A percentile compares a stretch with the other conserved stretches of the same genome.
phyloP scores from a whole-genome alignment of 2,888 invertebrate species.

The Platynereis dumerilii region DNA sequence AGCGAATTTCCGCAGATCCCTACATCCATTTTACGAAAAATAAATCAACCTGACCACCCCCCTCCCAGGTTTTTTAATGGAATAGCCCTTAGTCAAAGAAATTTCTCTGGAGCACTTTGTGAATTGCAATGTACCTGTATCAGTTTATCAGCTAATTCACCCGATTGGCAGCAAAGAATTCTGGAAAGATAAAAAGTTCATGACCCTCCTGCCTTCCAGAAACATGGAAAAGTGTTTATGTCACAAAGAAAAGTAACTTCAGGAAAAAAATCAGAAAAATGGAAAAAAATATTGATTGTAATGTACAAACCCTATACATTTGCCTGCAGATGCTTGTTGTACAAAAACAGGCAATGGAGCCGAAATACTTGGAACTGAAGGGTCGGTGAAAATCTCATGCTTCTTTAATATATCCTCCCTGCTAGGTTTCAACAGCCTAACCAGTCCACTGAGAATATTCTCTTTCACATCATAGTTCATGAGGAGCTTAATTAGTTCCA shows the following conservation, averaged over 20 bases:
- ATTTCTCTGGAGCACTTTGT: too few species aligned
- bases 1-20: too few species aligned
- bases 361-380: constrained; percentile 48
- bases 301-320: constrained; percentile 57
- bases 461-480: constrained; percentile 59
- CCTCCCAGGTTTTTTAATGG: too few species aligned
- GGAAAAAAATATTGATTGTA: neutral
- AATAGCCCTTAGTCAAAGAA: too few species aligned
- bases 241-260: too few species aligned
- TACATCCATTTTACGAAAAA: too few species aligned
- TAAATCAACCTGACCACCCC: too few species aligned
- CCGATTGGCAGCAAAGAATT: constrained; percentile 50
- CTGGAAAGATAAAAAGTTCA: constrained; percentile 41
- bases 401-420: constrained; percentile 53
- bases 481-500: constrained; percentile 60
- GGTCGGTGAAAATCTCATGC: constrained; percentile 53
- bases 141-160: constrained; percentile 56
- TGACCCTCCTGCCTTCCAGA: neutral
- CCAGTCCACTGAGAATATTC: constrained; percentile 52
- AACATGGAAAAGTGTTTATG: too few species aligned
- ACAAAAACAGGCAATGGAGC: constrained; percentile 60
- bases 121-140: constrained; percentile 46
- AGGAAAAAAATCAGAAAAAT: too few species aligned
- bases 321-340: constrained; percentile 63
- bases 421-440: constrained; percentile 52